Evolutionary conservation across 2,888 invertebrate species (phyloP).

Genomic region (Atrina japonica): DNA sequence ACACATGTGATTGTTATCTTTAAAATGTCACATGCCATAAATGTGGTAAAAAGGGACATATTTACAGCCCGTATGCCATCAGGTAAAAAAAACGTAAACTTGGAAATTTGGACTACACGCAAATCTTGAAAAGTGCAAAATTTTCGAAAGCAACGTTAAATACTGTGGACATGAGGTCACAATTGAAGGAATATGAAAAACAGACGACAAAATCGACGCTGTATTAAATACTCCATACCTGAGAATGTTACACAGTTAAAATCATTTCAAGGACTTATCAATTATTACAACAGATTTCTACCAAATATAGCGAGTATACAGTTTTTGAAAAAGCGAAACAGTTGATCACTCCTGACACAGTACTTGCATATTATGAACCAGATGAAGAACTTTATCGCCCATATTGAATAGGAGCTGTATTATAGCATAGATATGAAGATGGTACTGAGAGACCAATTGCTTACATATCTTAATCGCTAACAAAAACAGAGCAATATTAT

Average conservation of each 20-base stretch:
- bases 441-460: slow-evolving; percentile 72
- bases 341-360: slow-evolving; percentile 43
- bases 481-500: slow-evolving; percentile 77
- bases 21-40: background rate
- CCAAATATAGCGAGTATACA: background rate
- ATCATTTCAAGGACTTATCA: background rate
- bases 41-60: background rate
- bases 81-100: too few relatives aligned
- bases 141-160: too few relatives aligned
- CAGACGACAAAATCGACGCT: background rate
- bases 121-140: slow-evolving; percentile 28
- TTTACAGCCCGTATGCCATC: too few relatives aligned
- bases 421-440: slow-evolving; percentile 45
- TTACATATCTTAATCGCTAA: slow-evolving; percentile 79
- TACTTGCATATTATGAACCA: slow-evolving; percentile 73
- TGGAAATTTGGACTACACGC: background rate
- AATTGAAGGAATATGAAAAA: slow-evolving; percentile 14
- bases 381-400: slow-evolving; percentile 62
- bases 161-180: too few relatives aligned
- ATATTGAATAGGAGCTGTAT: slow-evolving; percentile 75
- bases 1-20: background rate
- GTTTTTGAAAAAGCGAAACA: slow-evolving; percentile 56
- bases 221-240: background rate
- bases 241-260: slow-evolving; percentile 1
- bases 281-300: slow-evolving; percentile 36